Conservation (phyloP, 1,140 invertebrate species). For the Periplaneta americana region DNA sequence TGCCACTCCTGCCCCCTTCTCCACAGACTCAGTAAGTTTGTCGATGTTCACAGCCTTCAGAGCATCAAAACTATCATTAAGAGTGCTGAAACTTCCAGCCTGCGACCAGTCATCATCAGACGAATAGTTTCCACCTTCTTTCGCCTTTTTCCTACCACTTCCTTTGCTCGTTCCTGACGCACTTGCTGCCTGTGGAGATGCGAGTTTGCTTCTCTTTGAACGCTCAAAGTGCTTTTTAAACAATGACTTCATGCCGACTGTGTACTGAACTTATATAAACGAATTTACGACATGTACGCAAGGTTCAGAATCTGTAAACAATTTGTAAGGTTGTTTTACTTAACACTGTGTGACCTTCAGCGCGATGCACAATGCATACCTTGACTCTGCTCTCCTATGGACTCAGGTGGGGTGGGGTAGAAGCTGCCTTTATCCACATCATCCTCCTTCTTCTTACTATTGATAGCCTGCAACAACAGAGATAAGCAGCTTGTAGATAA, state of each 20-base stretch:
- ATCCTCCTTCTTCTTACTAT: constrained; percentile 35
- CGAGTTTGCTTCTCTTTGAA: background rate
- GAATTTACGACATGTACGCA: too few relatives aligned
- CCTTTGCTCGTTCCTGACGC: background rate
- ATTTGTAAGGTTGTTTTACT: too few relatives aligned
- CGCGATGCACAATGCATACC: constrained; percentile 27
- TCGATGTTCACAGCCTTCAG: background rate
- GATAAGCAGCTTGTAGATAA: background rate
- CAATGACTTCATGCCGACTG: background rate
- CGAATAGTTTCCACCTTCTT: background rate
- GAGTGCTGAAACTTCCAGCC: background rate
- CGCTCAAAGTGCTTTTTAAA: background rate
- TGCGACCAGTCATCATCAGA: background rate
- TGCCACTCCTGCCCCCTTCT: background rate
- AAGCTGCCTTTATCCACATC: constrained; percentile 29
- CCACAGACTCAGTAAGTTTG: too few relatives aligned
- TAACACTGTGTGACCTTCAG: background rate
- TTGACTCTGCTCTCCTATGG: constrained; percentile 35
- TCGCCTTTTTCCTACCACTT: background rate
- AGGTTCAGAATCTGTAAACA: too few relatives aligned
- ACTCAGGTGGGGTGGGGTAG: constrained; percentile 36
- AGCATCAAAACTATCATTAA: background rate
- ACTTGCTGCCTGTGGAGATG: background rate
- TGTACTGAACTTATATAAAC: too few relatives aligned
- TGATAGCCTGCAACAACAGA: constrained; percentile 32